These are phyloP conservation scores for Tylochromis polylepis DNA, from an alignment of 2,113 vertebrate genomes.

Conservation along the genomic window DNA sequence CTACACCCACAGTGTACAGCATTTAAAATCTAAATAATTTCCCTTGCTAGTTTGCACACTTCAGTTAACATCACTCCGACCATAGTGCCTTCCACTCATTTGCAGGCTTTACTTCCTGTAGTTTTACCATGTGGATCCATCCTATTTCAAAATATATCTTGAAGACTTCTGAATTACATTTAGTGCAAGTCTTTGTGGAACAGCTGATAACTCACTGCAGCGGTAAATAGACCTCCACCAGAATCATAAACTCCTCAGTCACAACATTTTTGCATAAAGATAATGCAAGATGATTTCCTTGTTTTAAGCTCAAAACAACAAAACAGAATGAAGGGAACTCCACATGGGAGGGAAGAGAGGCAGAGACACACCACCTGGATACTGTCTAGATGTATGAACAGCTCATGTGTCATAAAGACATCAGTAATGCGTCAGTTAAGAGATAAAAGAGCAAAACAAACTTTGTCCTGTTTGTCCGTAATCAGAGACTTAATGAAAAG, in stretches of 20 bases:
- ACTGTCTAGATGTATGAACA: slow-evolving; percentile 43
- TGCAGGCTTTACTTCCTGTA: not conserved
- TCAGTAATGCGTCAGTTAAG: slow-evolving; percentile 27
- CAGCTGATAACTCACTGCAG: not conserved
- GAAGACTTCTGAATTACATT: not conserved
- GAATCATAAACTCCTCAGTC: not conserved
- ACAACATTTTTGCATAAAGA: not conserved
- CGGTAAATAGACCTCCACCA: not conserved
- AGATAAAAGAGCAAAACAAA: slow-evolving; percentile 34
- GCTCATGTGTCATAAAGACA: slow-evolving; percentile 55
- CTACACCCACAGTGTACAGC: not conserved
- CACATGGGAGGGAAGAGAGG: not conserved
- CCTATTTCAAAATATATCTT: not conserved
- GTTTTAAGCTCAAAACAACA: not conserved
- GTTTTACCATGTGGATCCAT: not conserved
- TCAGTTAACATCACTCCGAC: not conserved
- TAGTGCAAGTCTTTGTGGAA: not conserved
- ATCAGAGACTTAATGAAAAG: slow-evolving; percentile 34
- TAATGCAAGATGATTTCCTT: not conserved
- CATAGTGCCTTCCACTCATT: not conserved
- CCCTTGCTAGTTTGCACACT: not conserved
- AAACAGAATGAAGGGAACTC: not conserved
- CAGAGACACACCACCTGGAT: slow-evolving; percentile 44
- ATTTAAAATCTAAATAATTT: not conserved
- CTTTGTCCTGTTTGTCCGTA: slow-evolving; percentile 18